Evolutionary conservation across 2,797 vertebrate species (phyloP).

Genomic region (Catharus ustulatus): DNA sequence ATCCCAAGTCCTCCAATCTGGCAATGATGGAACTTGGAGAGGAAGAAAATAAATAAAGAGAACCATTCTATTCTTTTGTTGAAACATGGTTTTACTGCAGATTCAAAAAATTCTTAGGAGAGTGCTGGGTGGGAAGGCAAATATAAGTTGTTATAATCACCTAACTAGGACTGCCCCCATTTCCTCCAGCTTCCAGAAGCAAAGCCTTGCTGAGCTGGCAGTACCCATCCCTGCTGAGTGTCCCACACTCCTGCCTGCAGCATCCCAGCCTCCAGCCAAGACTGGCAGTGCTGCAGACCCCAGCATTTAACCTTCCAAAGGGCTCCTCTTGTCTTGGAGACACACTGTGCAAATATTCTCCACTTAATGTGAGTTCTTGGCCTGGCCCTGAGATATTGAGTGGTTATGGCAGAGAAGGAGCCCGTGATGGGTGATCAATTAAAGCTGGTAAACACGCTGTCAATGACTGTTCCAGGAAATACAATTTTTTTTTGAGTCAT

Average conservation of each 20-base stretch:
- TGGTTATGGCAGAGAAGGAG: conserved; percentile 10
- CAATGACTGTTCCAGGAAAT: conserved; percentile 60
- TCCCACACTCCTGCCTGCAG: neutral
- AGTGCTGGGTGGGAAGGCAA: neutral
- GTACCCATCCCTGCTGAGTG: neutral
- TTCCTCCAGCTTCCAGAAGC: neutral
- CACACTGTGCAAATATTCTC: neutral
- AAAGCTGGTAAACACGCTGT: conserved; percentile 48
- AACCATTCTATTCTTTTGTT: neutral
- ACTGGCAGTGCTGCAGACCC: neutral
- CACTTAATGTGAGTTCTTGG: neutral
- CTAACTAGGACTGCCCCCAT: neutral
- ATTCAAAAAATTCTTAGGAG: neutral
- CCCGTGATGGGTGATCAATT: conserved; percentile 42
- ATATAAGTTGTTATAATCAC: neutral
- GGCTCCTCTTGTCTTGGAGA: neutral
- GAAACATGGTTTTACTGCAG: neutral
- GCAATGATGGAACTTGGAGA: neutral
- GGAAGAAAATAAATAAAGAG: neutral
- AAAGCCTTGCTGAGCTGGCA: neutral
- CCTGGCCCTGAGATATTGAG: neutral
- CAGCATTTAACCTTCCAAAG: conserved; percentile 9
- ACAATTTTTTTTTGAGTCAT: neutral
- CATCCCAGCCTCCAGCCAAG: neutral
- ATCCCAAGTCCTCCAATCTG: neutral